phyloP scores from a whole-genome alignment of 2,888 invertebrate genomes.

The Iselma pallidipennis region DNA sequence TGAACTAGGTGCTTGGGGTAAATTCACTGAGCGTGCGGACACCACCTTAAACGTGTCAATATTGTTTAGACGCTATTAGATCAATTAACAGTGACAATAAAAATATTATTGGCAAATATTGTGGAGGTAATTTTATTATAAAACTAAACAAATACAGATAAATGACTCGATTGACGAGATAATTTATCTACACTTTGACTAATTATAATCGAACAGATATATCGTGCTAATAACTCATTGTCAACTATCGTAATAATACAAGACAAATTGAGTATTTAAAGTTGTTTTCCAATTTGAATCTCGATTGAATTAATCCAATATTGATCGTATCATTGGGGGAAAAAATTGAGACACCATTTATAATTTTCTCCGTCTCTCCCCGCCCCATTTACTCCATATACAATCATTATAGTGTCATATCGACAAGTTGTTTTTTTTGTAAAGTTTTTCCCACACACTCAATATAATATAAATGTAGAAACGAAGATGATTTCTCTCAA shows the following conservation, averaged over 20 bases:
- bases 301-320: neutral
- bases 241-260: conserved; percentile 1
- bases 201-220: neutral
- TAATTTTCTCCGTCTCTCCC: neutral
- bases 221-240: neutral
- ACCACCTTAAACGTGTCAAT: too few species aligned
- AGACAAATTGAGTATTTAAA: conserved; percentile 4
- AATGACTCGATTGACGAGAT: neutral
- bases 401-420: conserved; percentile 18
- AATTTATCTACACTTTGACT: neutral
- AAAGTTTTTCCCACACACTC: conserved; percentile 16
- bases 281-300: neutral
- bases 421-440: too few species aligned
- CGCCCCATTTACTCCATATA: neutral
- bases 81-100: too few species aligned
- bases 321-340: neutral
- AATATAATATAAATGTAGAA: too few species aligned
- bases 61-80: too few species aligned
- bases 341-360: neutral
- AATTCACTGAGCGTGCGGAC: too few species aligned
- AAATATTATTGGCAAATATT: too few species aligned
- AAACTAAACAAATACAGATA: too few species aligned
- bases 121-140: too few species aligned
- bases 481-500: conserved; percentile 7
- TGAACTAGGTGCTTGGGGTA: too few species aligned